Conservation (phyloP, 2,113 vertebrate species). For the Propithecus coquereli region DNA sequence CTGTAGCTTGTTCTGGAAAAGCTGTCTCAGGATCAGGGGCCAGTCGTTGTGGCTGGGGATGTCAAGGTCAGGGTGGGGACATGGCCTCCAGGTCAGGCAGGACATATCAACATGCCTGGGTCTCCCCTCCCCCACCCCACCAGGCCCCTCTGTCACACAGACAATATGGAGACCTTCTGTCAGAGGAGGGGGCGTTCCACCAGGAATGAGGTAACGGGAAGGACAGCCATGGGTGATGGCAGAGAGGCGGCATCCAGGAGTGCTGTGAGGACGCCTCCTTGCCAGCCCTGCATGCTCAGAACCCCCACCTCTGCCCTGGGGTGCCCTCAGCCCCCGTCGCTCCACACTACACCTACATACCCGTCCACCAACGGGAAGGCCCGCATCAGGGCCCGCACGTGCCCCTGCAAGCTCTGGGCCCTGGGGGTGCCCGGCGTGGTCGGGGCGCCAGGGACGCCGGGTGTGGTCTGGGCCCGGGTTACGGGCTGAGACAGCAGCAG, state of each 20-base stretch:
- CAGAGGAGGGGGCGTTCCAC: background rate
- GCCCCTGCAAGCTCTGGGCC: slow-evolving; percentile 53
- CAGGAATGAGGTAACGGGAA: background rate
- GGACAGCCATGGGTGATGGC: slow-evolving; percentile 52
- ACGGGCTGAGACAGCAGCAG: background rate
- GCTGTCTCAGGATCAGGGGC: slow-evolving; percentile 83
- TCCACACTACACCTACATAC: background rate
- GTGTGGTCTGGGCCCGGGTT: background rate
- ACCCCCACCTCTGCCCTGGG: background rate
- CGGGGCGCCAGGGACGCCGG: background rate
- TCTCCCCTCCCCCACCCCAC: background rate
- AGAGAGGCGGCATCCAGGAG: slow-evolving; percentile 54
- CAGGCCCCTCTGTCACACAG: background rate
- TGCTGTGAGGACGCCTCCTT: background rate
- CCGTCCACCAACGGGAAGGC: slow-evolving; percentile 56
- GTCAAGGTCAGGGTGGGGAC: background rate
- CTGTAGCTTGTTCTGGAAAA: slow-evolving; percentile 84
- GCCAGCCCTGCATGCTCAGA: background rate
- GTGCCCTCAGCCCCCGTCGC: rapidly evolving
- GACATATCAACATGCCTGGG: background rate
- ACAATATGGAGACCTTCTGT: no score
- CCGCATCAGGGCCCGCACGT: slow-evolving; percentile 24
- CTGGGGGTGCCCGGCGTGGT: background rate
- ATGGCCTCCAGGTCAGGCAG: background rate
- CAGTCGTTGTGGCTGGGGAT: slow-evolving; percentile 91